Conservation (phyloP, 2,888 invertebrate species). For the Marasmarcha lunaedactyla region DNA sequence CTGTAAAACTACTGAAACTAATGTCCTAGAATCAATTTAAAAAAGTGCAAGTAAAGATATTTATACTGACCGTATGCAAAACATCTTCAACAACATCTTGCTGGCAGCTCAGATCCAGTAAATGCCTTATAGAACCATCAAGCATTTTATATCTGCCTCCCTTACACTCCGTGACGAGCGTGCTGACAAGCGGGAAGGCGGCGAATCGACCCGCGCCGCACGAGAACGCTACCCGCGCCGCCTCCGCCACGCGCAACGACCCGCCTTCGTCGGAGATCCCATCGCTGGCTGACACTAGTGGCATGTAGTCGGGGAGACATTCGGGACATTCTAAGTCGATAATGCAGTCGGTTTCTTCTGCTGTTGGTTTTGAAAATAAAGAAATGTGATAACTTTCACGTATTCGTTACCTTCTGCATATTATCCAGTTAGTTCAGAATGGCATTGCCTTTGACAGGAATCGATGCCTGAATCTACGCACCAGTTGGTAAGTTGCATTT, state of each 20-base stretch:
- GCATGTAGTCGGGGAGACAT: slow-evolving; percentile 58
- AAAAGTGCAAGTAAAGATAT: too few relatives aligned
- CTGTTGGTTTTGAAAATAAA: background rate
- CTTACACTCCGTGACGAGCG: slow-evolving; percentile 32
- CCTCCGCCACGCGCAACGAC: slow-evolving; percentile 23
- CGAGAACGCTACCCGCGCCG: slow-evolving; percentile 35
- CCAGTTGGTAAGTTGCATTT: too few relatives aligned
- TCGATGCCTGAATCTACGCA: too few relatives aligned
- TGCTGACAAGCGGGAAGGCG: slow-evolving; percentile 31
- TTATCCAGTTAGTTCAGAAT: too few relatives aligned
- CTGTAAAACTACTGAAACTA: too few relatives aligned
- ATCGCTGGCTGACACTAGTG: slow-evolving; percentile 38
- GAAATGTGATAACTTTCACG: too few relatives aligned
- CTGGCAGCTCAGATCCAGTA: slow-evolving; percentile 58
- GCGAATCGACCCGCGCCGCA: slow-evolving; percentile 46
- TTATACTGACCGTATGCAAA: slow-evolving; percentile 33
- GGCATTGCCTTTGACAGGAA: too few relatives aligned
- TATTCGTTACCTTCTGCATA: too few relatives aligned
- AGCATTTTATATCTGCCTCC: slow-evolving; percentile 35
- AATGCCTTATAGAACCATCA: slow-evolving; percentile 28
- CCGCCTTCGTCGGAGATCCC: slow-evolving; percentile 10
- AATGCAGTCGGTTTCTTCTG: slow-evolving; percentile 29
- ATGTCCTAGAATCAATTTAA: too few relatives aligned
- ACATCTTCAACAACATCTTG: slow-evolving; percentile 54
- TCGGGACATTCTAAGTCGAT: slow-evolving; percentile 51